Evolutionary conservation across 2,113 vertebrate genomes (phyloP).

Genomic region (Sterrhoptilus dennistouni): DNA sequence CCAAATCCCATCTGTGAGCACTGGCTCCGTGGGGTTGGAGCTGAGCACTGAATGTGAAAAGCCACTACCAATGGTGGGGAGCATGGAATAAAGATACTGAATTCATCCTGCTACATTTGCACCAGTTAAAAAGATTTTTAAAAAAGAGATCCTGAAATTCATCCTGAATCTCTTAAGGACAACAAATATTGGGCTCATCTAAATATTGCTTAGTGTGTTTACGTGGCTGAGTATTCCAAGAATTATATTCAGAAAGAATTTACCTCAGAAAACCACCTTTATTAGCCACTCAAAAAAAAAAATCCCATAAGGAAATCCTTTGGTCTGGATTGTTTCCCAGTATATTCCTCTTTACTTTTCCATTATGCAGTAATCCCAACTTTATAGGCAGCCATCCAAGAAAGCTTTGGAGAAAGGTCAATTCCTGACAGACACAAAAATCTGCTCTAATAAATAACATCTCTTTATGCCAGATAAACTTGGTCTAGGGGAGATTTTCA

Average conservation of each 20-base stretch:
- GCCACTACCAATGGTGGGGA: fast-evolving
- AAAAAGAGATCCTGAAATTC: background rate
- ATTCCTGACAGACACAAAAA: conserved; percentile 25
- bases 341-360: conserved; percentile 48
- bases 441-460: conserved; percentile 47
- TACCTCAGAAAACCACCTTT: conserved; percentile 29
- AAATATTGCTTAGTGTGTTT: background rate
- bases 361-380: conserved; percentile 49
- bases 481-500: conserved; percentile 16
- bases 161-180: background rate
- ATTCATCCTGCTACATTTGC: background rate
- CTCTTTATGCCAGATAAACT: conserved; percentile 34
- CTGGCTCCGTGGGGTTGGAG: fast-evolving
- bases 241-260: background rate
- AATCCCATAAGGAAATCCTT: conserved; percentile 29
- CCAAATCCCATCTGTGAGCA: fast-evolving
- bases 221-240: background rate
- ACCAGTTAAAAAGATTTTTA: background rate
- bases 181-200: background rate
- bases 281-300: background rate
- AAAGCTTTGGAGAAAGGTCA: conserved; percentile 58
- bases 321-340: conserved; percentile 48
- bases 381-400: conserved; percentile 41
- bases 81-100: background rate
- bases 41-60: background rate